These are phyloP conservation scores for Pavo muticus DNA, from an alignment of 2,113 vertebrate genomes.

Conservation along the genomic window DNA sequence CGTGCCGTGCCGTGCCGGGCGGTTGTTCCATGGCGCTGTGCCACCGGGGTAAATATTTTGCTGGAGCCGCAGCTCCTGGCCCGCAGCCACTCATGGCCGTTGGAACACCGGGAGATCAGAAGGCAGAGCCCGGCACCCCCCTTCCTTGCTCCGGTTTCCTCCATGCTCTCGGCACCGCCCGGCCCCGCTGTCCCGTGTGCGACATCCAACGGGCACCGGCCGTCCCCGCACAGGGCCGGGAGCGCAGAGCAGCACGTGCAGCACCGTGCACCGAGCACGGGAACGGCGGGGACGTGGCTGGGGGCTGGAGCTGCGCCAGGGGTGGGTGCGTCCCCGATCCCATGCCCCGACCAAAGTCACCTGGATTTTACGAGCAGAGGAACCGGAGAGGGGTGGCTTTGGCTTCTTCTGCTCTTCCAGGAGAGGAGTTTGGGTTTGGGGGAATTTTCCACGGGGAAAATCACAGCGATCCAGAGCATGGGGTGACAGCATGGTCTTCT, in stretches of 20 bases:
- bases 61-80: conserved; percentile 62
- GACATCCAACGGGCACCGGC: no score
- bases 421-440: not conserved
- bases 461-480: accelerated
- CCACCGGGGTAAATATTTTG: conserved; percentile 74
- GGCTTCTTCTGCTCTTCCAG: no score
- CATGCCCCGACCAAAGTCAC: not conserved
- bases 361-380: not conserved
- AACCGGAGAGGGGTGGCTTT: not conserved
- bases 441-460: not conserved
- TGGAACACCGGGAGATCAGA: conserved; percentile 66
- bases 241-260: not conserved
- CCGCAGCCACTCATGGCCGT: conserved; percentile 51
- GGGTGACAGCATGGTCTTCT: not conserved
- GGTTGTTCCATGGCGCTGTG: conserved; percentile 56
- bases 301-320: not conserved
- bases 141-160: conserved; percentile 17
- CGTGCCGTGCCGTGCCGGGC: not conserved
- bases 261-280: not conserved
- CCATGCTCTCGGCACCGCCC: not conserved
- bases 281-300: not conserved
- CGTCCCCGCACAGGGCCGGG: not conserved
- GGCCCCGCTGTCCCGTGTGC: not conserved
- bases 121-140: conserved; percentile 40
- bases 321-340: accelerated